Evolutionary conservation across 2,113 vertebrate species (phyloP).

Genomic region (Chionomys nivalis): DNA sequence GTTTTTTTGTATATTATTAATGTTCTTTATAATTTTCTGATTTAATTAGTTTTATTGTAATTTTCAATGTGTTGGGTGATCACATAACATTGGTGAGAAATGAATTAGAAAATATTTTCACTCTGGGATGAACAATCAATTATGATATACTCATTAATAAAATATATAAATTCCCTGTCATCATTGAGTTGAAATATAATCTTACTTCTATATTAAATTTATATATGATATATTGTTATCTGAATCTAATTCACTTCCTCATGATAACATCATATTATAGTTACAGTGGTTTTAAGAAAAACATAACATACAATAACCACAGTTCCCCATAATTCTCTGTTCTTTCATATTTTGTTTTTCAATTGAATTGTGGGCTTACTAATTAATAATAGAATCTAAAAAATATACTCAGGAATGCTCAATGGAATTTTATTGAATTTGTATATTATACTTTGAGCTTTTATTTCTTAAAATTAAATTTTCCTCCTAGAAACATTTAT

Average conservation of each 20-base stretch:
- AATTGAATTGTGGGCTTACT: background rate
- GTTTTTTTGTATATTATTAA: background rate
- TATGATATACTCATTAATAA: background rate
- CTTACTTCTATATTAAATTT: background rate
- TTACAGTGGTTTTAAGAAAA: background rate
- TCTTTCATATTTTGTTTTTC: background rate
- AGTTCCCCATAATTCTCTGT: background rate
- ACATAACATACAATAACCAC: background rate
- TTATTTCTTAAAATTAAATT: constrained; percentile 22
- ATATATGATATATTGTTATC: background rate
- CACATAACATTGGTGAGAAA: too few relatives aligned
- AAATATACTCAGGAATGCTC: background rate
- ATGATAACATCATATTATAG: background rate
- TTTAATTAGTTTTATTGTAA: background rate
- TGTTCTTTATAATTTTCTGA: background rate
- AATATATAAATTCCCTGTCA: background rate
- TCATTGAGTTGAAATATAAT: background rate
- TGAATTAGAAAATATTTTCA: background rate
- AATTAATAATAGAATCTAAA: constrained; percentile 25
- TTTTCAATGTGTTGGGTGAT: background rate
- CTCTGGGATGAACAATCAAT: background rate
- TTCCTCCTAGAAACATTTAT: background rate
- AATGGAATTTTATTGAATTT: background rate
- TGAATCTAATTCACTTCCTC: background rate
- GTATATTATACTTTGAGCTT: background rate